Base-by-base conservation (phyloP, 2,888 invertebrate genomes). In the Eulithis testata region DNA sequence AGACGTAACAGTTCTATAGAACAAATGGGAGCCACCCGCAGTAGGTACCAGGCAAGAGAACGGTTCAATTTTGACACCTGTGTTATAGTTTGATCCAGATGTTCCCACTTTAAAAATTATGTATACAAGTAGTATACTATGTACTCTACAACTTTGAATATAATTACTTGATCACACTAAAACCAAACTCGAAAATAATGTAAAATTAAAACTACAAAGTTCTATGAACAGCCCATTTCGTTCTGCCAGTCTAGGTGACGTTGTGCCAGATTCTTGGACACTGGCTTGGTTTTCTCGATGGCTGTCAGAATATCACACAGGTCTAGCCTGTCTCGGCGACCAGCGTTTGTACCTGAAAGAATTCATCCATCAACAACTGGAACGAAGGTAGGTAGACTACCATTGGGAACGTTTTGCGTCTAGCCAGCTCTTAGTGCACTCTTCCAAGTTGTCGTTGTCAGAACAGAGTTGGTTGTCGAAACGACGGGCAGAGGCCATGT, bases 201-300 rank as follows among this genome's bases (percentile, higher is more conserved):
- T 45, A 40, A 57, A 51, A 31, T 11, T 43, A 21, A 43, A 54
- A 4, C 27, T n/a, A 6, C 40, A 7, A 21, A 1, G 27, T 11
- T 64, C 82, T 85, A 94, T 1, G 89, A 87, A 58, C 94, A 93
- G 1, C 96, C 95, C 89, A 94, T 94, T 74, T 94, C 91, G 67
- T 88, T 91, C 80, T 95, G 94, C 96, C 96, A 97, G 8, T 94
- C 89, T 43, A 88, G 80, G 78, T 96, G 96, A 76, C 90, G 94
- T 60, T 90, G 87, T 37, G 94, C 90, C 53, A 94, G 77, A 60
- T 93, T 89, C 69, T 93, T 94, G 4, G 95, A 94, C 5, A 95
- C 94, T 0, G 95, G 94, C 75, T 94, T 95, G 2, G 95, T 94
- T 77, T 90, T 94, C 72, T 87, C 84, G 63, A 95, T 91, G 1